These are phyloP conservation scores for Allacma fusca DNA, from an alignment of 2,888 invertebrate species.

Conservation along the genomic window DNA sequence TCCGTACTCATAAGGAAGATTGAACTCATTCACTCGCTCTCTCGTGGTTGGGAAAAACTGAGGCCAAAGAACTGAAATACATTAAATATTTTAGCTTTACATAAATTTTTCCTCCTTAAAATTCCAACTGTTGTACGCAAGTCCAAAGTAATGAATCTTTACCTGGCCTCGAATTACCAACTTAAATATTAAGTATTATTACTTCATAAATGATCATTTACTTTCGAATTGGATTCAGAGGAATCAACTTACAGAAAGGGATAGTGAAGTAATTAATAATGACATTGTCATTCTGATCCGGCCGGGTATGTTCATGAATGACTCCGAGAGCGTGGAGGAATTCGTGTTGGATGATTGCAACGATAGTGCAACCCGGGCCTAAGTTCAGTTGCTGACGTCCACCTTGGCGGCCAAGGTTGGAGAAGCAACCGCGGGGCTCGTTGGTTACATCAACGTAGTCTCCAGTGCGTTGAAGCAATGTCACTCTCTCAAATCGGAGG, in stretches of 20 bases:
- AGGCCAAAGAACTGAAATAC: slow-evolving; percentile 9
- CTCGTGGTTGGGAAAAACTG: background rate
- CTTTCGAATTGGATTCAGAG: no score
- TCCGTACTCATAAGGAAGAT: background rate
- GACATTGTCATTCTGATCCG: background rate
- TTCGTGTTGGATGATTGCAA: slow-evolving; percentile 14
- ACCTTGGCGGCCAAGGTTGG: no score
- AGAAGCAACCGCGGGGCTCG: no score
- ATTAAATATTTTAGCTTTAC: background rate
- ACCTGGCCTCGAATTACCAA: no score
- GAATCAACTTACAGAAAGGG: background rate
- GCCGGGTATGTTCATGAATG: slow-evolving; percentile 3
- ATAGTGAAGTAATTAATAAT: background rate
- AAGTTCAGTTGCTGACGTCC: no score
- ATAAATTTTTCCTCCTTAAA: background rate
- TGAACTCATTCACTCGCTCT: background rate
- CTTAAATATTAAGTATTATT: no score
- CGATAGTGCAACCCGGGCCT: background rate
- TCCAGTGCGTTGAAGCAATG: no score
- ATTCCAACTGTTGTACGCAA: no score
- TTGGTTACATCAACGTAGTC: no score
- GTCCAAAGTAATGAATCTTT: no score
- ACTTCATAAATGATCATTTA: no score
- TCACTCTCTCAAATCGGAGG: no score
- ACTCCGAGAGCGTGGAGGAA: background rate